Evolutionary conservation across 2,113 vertebrate genomes (phyloP).

Genomic region (Candoia aspera): DNA sequence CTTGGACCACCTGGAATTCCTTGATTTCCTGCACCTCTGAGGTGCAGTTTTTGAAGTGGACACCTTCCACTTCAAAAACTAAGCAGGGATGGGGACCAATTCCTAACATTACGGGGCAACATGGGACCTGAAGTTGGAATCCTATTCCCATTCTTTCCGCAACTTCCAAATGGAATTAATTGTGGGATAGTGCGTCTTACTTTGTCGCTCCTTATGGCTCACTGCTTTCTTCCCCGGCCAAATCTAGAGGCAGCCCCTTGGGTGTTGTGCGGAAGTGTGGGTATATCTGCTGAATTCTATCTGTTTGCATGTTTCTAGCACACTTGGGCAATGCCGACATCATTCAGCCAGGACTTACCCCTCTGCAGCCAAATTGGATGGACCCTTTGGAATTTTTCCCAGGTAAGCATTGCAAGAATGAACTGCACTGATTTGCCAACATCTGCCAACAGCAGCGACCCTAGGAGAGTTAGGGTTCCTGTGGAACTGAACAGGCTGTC

Average conservation of each 20-base stretch:
- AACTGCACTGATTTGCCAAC: neutral
- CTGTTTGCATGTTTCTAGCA: slow-evolving; percentile 72
- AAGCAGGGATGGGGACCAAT: neutral
- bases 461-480: neutral
- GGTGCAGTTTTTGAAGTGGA: neutral
- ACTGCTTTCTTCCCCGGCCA: neutral
- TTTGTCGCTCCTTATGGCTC: neutral
- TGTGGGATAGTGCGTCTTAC: neutral
- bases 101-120: no score
- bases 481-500: neutral
- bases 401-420: slow-evolving; percentile 75
- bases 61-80: neutral
- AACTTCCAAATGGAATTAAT: neutral
- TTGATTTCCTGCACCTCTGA: no score
- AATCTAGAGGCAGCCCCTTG: neutral
- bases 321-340: slow-evolving; percentile 97
- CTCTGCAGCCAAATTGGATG: slow-evolving; percentile 98
- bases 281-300: neutral
- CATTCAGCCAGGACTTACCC: slow-evolving; percentile 97
- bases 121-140: no score
- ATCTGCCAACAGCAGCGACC: neutral
- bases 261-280: neutral
- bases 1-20: neutral
- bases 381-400: slow-evolving; percentile 95
- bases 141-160: no score